Evolutionary conservation across 2,113 vertebrate genomes (phyloP), one percentile per base, ranked within the genome.

Genomic region (Pterocles burchelli): DNA sequence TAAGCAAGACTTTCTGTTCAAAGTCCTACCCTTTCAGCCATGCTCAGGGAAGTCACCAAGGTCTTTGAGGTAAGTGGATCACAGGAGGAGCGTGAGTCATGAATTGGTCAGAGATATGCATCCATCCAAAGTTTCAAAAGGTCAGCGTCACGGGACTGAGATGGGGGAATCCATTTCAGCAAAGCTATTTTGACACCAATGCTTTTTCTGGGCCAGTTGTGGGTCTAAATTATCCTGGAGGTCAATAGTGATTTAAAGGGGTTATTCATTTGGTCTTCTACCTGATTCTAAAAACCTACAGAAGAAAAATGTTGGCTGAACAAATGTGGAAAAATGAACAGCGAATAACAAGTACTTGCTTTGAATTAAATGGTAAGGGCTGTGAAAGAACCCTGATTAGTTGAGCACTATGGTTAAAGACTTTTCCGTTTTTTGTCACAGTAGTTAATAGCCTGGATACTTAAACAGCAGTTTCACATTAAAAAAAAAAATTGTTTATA

Each of bases 11-110:
- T 6, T 21, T 1, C 0, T 6, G 2, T 1, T 9, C 34, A 16
- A 4, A 24, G 38, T 52, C 68, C 79, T 36, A 0, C 72, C 45
- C 34, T 81, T 34, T 58, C 85, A 90, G 85, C 83, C 57, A 13
- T 3, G 8, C 72, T 91, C 82, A 68, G 95, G 94, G 90, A 81
- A 52, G 29, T 74, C 48, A 3, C 67, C 82, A 7, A 29, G 82
- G 55, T 86, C 66, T 72, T 25, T 63, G 90, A 96, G 95, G 95
- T 96, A 94, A 96, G 93, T 95, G 80, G 54, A 43, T 84, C 28
- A 7, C 52, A 17, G 78, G 82, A 90, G 62, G 70, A 80, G 38
- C 0, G 0, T 0, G 5, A 89, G 58, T 54, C 48, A 4, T 1
- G 20, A 55, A 9, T 0, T 71, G 48, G 52, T 90, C 43, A 18